Percentiles rank a stretch among this genome's conserved stretches.
Conservation (phyloP, 2,797 vertebrate species). For the Bucorvus abyssinicus region DNA sequence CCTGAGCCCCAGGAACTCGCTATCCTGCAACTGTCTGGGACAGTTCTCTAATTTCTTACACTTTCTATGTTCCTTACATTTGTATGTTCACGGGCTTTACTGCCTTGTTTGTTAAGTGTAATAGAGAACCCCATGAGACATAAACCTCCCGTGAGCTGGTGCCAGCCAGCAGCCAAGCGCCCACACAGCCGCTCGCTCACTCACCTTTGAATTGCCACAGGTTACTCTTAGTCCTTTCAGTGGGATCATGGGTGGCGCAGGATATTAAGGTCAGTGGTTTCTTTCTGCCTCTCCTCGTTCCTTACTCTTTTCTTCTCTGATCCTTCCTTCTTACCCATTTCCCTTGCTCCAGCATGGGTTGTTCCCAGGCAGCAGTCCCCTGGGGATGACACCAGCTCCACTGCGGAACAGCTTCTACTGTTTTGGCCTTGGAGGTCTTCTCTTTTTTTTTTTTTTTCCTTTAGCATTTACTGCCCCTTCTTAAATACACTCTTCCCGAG, state of each 20-base stretch:
- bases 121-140: background rate
- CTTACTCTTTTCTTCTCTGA: background rate
- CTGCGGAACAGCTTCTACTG: background rate
- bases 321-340: background rate
- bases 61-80: background rate
- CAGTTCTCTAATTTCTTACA: background rate
- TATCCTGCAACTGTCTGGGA: fast-evolving
- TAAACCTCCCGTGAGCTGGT: background rate
- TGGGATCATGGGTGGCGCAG: fast-evolving
- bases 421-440: background rate
- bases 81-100: background rate
- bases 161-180: background rate
- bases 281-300: background rate
- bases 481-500: background rate
- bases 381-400: background rate
- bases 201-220: fast-evolving
- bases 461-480: background rate
- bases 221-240: too few species aligned
- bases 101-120: background rate
- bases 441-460: too few species aligned
- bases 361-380: background rate
- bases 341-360: background rate
- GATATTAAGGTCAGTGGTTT: background rate
- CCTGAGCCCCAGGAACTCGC: fast-evolving
- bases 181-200: fast-evolving